Conservation (phyloP, 2,888 invertebrate genomes). For the Gastracanthus pulcherrimus region DNA sequence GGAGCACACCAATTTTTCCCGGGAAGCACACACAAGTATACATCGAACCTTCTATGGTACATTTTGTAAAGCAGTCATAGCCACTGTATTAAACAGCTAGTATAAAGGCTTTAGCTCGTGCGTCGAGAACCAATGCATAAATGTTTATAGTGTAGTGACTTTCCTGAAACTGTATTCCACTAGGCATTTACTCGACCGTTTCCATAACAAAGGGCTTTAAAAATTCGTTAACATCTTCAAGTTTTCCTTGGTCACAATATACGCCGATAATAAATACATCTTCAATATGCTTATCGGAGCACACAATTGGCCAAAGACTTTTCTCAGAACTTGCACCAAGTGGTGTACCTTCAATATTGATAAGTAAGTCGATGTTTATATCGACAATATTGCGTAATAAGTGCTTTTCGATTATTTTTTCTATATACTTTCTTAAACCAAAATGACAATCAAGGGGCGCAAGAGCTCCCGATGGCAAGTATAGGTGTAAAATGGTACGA, state of each 20-base stretch:
- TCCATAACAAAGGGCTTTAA: constrained; percentile 36
- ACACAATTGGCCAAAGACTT: constrained; percentile 28
- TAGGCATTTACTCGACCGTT: neutral
- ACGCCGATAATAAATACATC: constrained; percentile 35
- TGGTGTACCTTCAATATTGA: constrained; percentile 39
- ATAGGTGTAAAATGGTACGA: no score
- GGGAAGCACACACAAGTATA: constrained; percentile 56
- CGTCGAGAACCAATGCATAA: constrained; percentile 53
- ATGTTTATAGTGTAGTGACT: neutral
- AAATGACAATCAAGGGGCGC: constrained; percentile 20
- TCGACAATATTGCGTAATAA: neutral
- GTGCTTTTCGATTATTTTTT: constrained; percentile 9
- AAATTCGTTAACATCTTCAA: constrained; percentile 26
- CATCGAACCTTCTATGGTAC: constrained; percentile 53
- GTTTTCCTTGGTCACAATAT: constrained; percentile 31
- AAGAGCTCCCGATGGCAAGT: no score
- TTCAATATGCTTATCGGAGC: neutral
- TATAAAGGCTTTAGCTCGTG: constrained; percentile 58
- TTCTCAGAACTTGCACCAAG: constrained; percentile 3
- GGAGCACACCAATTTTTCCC: constrained; percentile 20
- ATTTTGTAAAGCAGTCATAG: constrained; percentile 56
- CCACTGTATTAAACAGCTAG: constrained; percentile 50
- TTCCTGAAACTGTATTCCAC: constrained; percentile 2
- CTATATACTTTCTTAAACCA: constrained; percentile 8
- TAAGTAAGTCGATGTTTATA: neutral